phyloP scores from a whole-genome alignment of 1,140 invertebrate species.

The Zaprionus lachaisei region DNA sequence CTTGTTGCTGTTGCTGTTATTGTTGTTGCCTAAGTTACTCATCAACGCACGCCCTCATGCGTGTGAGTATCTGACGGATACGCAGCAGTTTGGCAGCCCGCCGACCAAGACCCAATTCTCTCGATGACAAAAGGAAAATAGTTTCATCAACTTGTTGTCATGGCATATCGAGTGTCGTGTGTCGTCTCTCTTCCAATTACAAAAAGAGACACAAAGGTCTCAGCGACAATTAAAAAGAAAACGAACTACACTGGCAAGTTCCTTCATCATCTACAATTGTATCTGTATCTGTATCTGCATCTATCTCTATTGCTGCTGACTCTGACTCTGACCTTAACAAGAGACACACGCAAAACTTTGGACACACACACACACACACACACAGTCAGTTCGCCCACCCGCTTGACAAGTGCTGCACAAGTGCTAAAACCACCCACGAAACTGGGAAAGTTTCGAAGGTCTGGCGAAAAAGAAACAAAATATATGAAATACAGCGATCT shows the following conservation, averaged over 20 bases:
- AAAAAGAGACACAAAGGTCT: conserved; percentile 53
- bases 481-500: neutral
- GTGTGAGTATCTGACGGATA: conserved; percentile 49
- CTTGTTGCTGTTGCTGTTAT: neutral
- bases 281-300: neutral
- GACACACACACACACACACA: neutral
- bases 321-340: conserved; percentile 30
- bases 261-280: conserved; percentile 18
- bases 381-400: conserved; percentile 18
- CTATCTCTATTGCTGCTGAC: neutral
- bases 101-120: conserved; percentile 77
- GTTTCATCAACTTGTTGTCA: conserved; percentile 52
- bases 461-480: conserved; percentile 24
- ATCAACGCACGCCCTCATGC: conserved; percentile 66
- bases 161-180: conserved; percentile 61
- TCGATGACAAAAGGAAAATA: conserved; percentile 69
- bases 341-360: conserved; percentile 34
- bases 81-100: conserved; percentile 26
- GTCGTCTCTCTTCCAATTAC: conserved; percentile 63
- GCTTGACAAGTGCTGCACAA: conserved; percentile 34
- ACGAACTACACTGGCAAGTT: conserved; percentile 1
- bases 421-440: conserved; percentile 43
- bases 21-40: conserved; percentile 31
- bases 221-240: conserved; percentile 56
- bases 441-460: conserved; percentile 56